phyloP scores from a whole-genome alignment of 2,888 invertebrate species.

The Heterodera filipjevi region DNA sequence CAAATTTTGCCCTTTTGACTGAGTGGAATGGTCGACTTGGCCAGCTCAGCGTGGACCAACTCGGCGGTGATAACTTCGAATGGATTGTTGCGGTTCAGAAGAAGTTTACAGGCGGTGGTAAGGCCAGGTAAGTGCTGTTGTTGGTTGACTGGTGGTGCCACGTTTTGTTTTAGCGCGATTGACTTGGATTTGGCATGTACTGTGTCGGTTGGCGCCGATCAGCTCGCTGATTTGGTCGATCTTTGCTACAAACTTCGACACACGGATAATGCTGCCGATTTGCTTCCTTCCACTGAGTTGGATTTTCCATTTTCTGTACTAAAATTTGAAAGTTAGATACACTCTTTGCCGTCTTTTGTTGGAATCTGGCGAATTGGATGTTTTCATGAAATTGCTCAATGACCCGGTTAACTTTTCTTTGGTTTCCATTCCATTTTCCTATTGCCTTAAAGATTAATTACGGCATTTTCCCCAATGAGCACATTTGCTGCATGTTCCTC shows the following conservation, averaged over 20 bases:
- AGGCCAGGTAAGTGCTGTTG: slow-evolving; percentile 45
- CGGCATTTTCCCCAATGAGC: slow-evolving; percentile 87
- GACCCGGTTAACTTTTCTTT: slow-evolving; percentile 71
- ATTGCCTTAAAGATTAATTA: slow-evolving; percentile 72
- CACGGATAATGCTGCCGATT: slow-evolving; percentile 72
- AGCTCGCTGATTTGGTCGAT: slow-evolving; percentile 57
- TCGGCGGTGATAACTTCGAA: slow-evolving; percentile 59
- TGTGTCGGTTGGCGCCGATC: slow-evolving; percentile 58
- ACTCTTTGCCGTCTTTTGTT: slow-evolving; percentile 74
- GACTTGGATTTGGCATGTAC: slow-evolving; percentile 62
- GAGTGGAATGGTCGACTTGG: slow-evolving; percentile 48
- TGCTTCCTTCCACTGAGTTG: slow-evolving; percentile 77
- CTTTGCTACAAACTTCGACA: slow-evolving; percentile 71
- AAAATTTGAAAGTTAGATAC: slow-evolving; percentile 68
- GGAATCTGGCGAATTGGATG: slow-evolving; percentile 70
- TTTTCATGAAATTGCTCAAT: slow-evolving; percentile 77
- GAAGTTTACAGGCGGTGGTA: slow-evolving; percentile 60
- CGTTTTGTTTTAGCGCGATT: slow-evolving; percentile 53
- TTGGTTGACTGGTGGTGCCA: neutral
- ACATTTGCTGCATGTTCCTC: slow-evolving; percentile 79
- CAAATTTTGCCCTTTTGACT: slow-evolving; percentile 39
- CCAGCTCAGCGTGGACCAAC: slow-evolving; percentile 47
- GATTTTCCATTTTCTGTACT: neutral
- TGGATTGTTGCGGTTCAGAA: slow-evolving; percentile 63
- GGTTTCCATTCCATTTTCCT: slow-evolving; percentile 19